These are phyloP conservation scores for Scelioninae gen. 1 DNA, from an alignment of 2,888 invertebrate genomes.

Conservation along the genomic window DNA sequence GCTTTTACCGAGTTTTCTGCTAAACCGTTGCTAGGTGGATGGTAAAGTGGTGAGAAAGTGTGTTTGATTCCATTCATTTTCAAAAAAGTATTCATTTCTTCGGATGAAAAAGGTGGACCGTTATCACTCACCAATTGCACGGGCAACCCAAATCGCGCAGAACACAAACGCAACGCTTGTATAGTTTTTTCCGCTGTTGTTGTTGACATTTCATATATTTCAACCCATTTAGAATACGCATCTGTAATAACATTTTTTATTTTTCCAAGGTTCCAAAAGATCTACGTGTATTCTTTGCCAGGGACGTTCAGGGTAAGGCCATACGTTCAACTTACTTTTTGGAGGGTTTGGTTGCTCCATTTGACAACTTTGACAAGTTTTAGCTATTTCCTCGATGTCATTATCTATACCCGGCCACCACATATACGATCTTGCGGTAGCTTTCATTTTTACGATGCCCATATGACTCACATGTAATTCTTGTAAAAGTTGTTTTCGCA, in stretches of 20 bases:
- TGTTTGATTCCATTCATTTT: slow-evolving; percentile 60
- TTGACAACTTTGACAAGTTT: slow-evolving; percentile 58
- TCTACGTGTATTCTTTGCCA: slow-evolving; percentile 48
- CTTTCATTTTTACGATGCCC: slow-evolving; percentile 74
- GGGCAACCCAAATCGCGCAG: slow-evolving; percentile 61
- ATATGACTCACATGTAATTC: slow-evolving; percentile 72
- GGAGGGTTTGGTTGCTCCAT: slow-evolving; percentile 50
- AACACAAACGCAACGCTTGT: slow-evolving; percentile 3
- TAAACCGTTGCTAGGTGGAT: slow-evolving; percentile 64
- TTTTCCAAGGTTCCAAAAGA: slow-evolving; percentile 64
- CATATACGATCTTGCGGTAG: slow-evolving; percentile 70
- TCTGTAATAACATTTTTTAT: slow-evolving; percentile 69
- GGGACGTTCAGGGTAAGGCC: slow-evolving; percentile 27
- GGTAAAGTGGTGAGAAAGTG: slow-evolving; percentile 56
- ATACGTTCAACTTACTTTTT: slow-evolving; percentile 50
- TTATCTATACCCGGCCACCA: slow-evolving; percentile 72
- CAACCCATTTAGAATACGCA: slow-evolving; percentile 69
- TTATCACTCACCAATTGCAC: slow-evolving; percentile 67
- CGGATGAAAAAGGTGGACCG: slow-evolving; percentile 63
- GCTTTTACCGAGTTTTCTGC: slow-evolving; percentile 69
- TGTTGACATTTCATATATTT: slow-evolving; percentile 62
- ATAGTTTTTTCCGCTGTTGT: slow-evolving; percentile 57
- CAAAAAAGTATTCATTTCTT: slow-evolving; percentile 54
- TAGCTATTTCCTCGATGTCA: slow-evolving; percentile 41
- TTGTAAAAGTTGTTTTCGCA: slow-evolving; percentile 53